These are phyloP conservation scores for Burhinus bistriatus DNA, from an alignment of 2,113 vertebrate genomes.

Conservation along the genomic window DNA sequence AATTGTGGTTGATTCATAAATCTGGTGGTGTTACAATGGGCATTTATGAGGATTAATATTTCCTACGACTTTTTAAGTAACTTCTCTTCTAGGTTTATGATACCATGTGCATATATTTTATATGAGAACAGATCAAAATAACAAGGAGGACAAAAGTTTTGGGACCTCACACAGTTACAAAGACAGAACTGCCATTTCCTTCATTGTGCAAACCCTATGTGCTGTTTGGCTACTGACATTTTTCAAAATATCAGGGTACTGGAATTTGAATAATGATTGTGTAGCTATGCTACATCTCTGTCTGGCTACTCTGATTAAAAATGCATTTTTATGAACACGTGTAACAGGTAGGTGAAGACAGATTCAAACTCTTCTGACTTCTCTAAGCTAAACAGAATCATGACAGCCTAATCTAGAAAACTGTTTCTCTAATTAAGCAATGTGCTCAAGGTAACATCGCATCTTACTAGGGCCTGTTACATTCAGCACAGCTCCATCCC, in stretches of 20 bases:
- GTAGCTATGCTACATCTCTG: neutral
- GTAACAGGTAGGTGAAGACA: neutral
- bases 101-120: neutral
- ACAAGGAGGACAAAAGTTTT: neutral
- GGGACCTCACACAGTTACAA: neutral
- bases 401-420: neutral
- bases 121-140: neutral
- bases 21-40: neutral
- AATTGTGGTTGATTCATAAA: neutral
- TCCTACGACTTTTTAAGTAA: neutral
- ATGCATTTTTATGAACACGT: neutral
- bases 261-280: neutral
- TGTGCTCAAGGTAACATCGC: neutral
- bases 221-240: neutral
- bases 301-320: neutral
- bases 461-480: neutral
- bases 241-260: neutral
- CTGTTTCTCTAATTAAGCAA: neutral
- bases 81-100: neutral
- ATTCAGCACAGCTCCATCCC: neutral
- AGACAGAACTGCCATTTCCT: neutral
- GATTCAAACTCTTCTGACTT: neutral
- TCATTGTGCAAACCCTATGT: fast-evolving
- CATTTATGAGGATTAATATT: neutral
- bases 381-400: neutral